phyloP scores from a whole-genome alignment of 2,888 invertebrate genomes.

The Cheilosia vulpina region DNA sequence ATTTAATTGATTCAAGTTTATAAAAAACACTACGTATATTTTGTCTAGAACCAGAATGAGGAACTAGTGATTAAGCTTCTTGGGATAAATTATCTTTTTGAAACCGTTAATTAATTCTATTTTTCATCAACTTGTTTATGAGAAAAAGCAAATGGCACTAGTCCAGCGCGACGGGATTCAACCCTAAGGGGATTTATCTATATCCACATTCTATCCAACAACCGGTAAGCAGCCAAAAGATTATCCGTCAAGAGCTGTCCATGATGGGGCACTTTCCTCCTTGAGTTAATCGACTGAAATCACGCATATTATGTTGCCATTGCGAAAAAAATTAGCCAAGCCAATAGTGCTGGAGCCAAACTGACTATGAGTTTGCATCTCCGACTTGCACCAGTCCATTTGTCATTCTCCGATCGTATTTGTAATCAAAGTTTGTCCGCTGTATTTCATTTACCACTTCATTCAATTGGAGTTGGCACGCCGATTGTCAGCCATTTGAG shows the following conservation, averaged over 20 bases:
- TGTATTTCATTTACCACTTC: constrained; percentile 42
- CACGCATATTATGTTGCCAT: constrained; percentile 38
- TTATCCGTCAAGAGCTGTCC: constrained; percentile 36
- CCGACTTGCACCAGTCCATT: constrained; percentile 55
- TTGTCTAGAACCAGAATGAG: constrained; percentile 16
- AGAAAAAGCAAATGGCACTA: not conserved
- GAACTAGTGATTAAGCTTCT: constrained; percentile 11
- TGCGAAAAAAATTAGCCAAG: constrained; percentile 8
- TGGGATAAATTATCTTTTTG: not conserved
- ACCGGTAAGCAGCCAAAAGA: constrained; percentile 20
- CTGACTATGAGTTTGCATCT: constrained; percentile 49
- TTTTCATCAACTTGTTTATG: not conserved
- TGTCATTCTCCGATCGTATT: constrained; percentile 55
- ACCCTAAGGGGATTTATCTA: not conserved
- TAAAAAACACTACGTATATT: not conserved
- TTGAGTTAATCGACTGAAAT: constrained; percentile 6
- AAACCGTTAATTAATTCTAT: constrained; percentile 10
- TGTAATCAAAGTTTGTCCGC: constrained; percentile 27
- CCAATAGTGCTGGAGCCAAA: constrained; percentile 37
- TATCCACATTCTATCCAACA: not conserved
- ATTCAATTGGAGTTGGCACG: constrained; percentile 32
- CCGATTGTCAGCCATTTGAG: constrained; percentile 37
- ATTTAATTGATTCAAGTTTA: constrained; percentile 11
- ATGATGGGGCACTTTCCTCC: constrained; percentile 35
- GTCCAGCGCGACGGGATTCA: not conserved